Evolutionary conservation across 2,888 invertebrate species (phyloP), one percentile per base, ranked within the genome.

Genomic region (Hyposoter dolosus): DNA sequence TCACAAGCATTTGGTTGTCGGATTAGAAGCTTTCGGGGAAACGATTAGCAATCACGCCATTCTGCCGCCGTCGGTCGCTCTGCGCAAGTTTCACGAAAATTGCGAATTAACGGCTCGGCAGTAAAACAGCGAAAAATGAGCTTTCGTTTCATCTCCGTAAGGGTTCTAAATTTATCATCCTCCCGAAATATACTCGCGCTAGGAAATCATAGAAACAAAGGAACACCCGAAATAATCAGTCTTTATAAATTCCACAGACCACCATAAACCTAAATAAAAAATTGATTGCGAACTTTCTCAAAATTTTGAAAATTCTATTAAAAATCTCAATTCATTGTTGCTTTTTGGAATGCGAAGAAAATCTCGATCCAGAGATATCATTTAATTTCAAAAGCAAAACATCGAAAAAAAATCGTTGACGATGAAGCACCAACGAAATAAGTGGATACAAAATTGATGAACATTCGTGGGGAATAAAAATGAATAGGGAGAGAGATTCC

Each of bases 21-120:
- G 66, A 66, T 78, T 56, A 72, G 78, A 66, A 45, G 56, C 35
- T 50, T 83, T 83, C 83, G 78, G 7, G 17, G 77, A 82, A 82
- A 71, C 71, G 71, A 45, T 63, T 56, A 72, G 77, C 43, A 71
- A 35, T 43, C 83, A 69, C 66, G 60, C 28, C n/a, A 53, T 56
- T 43, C 28, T 72, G 53, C 35, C 50, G 15, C 47, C 45, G n/a
- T 43, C 28, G 50, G 28, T 28, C 23, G 40, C n/a, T 28, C 60
- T 23, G 10, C n/a, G 17, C 0, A 19, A 32, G 50, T 19, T 53
- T 72, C n/a, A 17, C n/a, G 32, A 12, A 17, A 45, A 79, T 32
- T 17, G 32, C 66, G 65, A 79, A 74, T 68, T 68, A 79, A 74
- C 71, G 35, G n/a, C 19, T n/a, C 12, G 6, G 0, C 23, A 60